These are phyloP conservation scores for Cactoblastis cactorum DNA, from an alignment of 2,888 invertebrate genomes.

Conservation along the genomic window DNA sequence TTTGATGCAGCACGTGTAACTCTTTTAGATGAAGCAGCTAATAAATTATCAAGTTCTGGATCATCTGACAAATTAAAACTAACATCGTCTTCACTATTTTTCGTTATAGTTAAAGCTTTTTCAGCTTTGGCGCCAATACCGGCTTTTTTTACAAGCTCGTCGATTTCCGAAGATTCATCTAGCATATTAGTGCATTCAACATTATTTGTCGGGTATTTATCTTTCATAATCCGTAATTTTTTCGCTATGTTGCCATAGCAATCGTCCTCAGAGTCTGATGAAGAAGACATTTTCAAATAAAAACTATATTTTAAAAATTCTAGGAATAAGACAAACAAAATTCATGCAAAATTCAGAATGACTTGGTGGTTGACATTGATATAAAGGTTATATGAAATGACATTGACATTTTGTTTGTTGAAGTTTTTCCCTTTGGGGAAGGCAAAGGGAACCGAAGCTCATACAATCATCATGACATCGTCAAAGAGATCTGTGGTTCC, in stretches of 20 bases:
- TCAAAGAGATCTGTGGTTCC: too few species aligned
- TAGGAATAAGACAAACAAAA: too few species aligned
- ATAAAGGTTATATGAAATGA: too few species aligned
- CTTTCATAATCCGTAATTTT: slow-evolving; percentile 47
- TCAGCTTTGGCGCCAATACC: slow-evolving; percentile 2
- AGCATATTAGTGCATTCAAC: slow-evolving; percentile 31
- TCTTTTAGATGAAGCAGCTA: slow-evolving; percentile 17
- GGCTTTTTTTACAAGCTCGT: slow-evolving; percentile 21
- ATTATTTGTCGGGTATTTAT: slow-evolving; percentile 38
- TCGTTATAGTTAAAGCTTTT: neutral
- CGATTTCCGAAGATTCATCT: slow-evolving; percentile 25
- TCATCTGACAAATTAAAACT: neutral
- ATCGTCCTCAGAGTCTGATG: slow-evolving; percentile 68
- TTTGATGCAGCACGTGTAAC: slow-evolving; percentile 16
- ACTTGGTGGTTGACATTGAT: too few species aligned
- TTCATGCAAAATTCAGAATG: neutral
- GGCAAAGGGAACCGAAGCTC: too few species aligned
- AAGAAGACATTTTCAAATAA: slow-evolving; percentile 29
- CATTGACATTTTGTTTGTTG: too few species aligned
- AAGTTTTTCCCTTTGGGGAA: too few species aligned
- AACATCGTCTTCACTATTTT: slow-evolving; percentile 18
- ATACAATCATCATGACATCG: too few species aligned
- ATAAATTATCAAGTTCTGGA: slow-evolving; percentile 10
- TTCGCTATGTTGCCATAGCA: slow-evolving; percentile 57
- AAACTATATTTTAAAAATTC: neutral